Evolutionary conservation across 2,888 invertebrate species (phyloP), one percentile per base, ranked within the genome.

Genomic region (Cosmia trapezina): DNA sequence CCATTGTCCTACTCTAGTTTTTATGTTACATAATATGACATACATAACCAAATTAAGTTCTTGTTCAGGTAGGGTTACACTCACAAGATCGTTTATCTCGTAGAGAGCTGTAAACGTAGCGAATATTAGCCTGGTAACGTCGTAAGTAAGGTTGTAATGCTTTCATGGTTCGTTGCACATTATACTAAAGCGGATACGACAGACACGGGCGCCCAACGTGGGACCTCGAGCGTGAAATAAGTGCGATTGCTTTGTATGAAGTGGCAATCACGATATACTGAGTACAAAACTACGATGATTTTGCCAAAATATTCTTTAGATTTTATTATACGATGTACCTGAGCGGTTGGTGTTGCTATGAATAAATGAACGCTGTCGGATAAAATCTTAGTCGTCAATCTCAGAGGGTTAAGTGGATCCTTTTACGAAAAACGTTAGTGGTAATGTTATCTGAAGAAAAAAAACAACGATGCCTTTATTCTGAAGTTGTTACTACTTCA

Each of bases 151-250:
- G 88, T 88, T 89, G 89, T 91, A 90, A 93, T 90, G 89, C 85
- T 88, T 89, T 91, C 83, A 91, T 89, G 90, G 87, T 87, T 91
- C 90, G 93, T 90, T 91, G 88, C 78, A 81, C 84, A 86, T 89
- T 89, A 89, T 89, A 86, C 83, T 85, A 83, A 80, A 87, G 81
- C 83, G 79, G 80, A 83, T 78, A 79, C 78, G 83, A 82, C 76
- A 76, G 82, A 85, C 83, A 79, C 71, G 76, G 81, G 86, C 81
- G 71, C 73, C 75, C 84, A 78, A 80, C 76, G 83, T 86, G 85
- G 87, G 87, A 82, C 79, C 80, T 83, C 84, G 82, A 85, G 88
- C 89, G 87, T 91, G 87, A 93, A 93, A 91, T 91, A 88, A 88
- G 84, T 86, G 81, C 85, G 78, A 91, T 91, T 90, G 88, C 89